Conservation (phyloP, 1,140 invertebrate species). For the Lanistes nyassanus region DNA sequence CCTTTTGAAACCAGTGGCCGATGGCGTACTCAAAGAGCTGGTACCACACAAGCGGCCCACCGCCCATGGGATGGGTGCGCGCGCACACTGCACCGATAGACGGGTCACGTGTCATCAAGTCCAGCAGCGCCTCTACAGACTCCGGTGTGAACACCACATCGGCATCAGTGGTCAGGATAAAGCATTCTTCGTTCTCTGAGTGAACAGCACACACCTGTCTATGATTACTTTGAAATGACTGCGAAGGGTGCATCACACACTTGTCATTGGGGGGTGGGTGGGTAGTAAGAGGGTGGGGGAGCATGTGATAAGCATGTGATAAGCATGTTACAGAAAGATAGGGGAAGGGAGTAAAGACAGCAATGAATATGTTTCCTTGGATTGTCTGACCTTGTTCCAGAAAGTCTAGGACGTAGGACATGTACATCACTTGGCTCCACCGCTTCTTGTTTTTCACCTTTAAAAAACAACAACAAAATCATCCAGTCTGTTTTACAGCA, state of each 20-base stretch:
- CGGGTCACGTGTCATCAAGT: conserved; percentile 58
- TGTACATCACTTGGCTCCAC: conserved; percentile 64
- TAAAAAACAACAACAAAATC: no score
- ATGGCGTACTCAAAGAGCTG: conserved; percentile 63
- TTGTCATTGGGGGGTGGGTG: no score
- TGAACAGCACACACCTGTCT: conserved; percentile 12
- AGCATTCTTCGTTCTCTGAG: conserved; percentile 44
- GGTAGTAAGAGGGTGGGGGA: no score
- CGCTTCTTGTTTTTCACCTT: conserved; percentile 61
- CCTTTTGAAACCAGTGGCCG: conserved; percentile 65
- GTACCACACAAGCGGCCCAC: conserved; percentile 57
- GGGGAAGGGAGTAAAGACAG: not conserved
- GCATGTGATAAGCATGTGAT: no score
- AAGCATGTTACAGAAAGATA: no score
- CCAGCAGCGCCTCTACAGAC: conserved; percentile 57
- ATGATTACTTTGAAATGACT: no score
- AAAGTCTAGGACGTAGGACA: conserved; percentile 59
- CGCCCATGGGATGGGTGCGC: conserved; percentile 57
- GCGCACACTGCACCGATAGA: conserved; percentile 61
- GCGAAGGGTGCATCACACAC: no score
- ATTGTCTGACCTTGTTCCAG: conserved; percentile 31
- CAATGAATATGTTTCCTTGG: no score
- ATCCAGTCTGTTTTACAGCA: no score
- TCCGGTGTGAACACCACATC: conserved; percentile 59
- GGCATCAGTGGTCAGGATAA: conserved; percentile 60